Base-by-base conservation (phyloP, 2,888 invertebrate genomes). In the Hypsopygia costalis region DNA sequence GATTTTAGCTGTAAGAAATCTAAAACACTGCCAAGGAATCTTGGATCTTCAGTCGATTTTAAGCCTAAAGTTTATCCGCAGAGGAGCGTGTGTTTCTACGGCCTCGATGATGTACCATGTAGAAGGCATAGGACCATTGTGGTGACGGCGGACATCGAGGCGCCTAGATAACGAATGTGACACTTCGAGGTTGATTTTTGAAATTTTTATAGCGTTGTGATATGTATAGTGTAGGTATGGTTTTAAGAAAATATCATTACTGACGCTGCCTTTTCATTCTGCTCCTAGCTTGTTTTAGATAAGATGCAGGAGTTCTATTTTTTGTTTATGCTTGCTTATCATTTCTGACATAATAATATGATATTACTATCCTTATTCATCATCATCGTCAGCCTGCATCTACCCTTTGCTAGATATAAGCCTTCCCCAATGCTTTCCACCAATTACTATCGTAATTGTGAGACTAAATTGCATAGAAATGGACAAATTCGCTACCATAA, bases 21-120 rank as follows among this genome's bases (percentile, higher is more conserved):
- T 1, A 79, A 77, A 34, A 87, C 87, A 37, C 58, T 88, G 68
- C 87, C 87, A 6, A 69, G 82, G 45, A 82, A 79, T 49, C 50
- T 82, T 28, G 81, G 85, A 7, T 81, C 85, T 0, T 73, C 75
- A 1, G 66, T 75, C 27, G 80, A 78, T 11, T 69, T 45, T 48
- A 77, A 68, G 43, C 54, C 58, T 1, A 77, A 67, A 34, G 68
- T 75, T n/a, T 64, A 68, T 31, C 74, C 77, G 1, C 69, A 74
- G 32, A 73, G 71, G 27, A 80, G 67, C 57, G 83, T 81, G 27
- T 83, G 81, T 57, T 86, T 82, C 39, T 77, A 79, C 33, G 81
- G 74, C 0, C 47, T 76, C 0, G 76, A 72, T 2, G 74, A 76
- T 11, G 62, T 68, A 1, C 65, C 63, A 0, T 69, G 68, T 5